Conservation (phyloP, 2,888 invertebrate genomes). For the Eueremaeus valkanovi region DNA sequence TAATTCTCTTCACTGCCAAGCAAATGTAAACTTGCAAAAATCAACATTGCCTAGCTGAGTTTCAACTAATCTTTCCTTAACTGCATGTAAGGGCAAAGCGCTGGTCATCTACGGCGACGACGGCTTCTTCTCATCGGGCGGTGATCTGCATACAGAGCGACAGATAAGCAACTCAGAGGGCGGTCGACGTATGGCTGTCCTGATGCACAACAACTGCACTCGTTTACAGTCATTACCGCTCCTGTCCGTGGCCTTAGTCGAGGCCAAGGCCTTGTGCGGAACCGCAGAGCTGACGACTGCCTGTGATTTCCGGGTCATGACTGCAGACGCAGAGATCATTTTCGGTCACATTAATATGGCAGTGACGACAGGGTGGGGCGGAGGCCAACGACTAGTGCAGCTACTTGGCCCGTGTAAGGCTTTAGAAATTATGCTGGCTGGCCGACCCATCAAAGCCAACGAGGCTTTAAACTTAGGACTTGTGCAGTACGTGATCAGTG, state of each 20-base stretch:
- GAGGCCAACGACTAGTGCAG: slow-evolving; percentile 53
- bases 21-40: too few species aligned
- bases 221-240: slow-evolving; percentile 55
- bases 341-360: slow-evolving; percentile 57
- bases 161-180: slow-evolving; percentile 50
- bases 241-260: slow-evolving; percentile 56
- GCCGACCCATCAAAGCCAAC: slow-evolving; percentile 50
- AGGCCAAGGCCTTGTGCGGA: slow-evolving; percentile 58
- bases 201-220: slow-evolving; percentile 55
- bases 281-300: slow-evolving; percentile 57
- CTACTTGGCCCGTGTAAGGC: slow-evolving; percentile 54
- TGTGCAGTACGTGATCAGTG: slow-evolving; percentile 51
- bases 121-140: slow-evolving; percentile 58
- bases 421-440: slow-evolving; percentile 53
- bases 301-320: slow-evolving; percentile 57
- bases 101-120: slow-evolving; percentile 55
- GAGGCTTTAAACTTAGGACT: slow-evolving; percentile 54
- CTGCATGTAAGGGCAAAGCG: slow-evolving; percentile 51
- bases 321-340: slow-evolving; percentile 52
- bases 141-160: slow-evolving; percentile 55
- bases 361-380: slow-evolving; percentile 57
- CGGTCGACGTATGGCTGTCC: slow-evolving; percentile 54
- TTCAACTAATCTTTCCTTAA: background rate
- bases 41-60: too few species aligned
- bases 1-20: too few species aligned